A percentile compares a stretch with the other conserved stretches of the same genome.
These are phyloP conservation scores for Brenthis hecate DNA, from an alignment of 2,888 invertebrate genomes.

Conservation along the genomic window DNA sequence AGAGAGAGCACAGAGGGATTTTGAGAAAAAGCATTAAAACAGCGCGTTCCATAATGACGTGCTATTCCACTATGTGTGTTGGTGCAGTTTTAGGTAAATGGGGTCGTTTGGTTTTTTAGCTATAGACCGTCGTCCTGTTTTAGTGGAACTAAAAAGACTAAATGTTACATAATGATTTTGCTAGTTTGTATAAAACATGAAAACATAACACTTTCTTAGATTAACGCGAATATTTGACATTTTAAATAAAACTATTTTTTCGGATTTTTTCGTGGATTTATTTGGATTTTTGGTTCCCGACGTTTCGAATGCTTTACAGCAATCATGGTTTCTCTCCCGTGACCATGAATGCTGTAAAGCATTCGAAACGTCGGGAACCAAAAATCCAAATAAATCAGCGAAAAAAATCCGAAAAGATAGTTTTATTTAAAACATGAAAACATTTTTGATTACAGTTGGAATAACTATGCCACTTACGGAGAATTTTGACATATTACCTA, in stretches of 20 bases:
- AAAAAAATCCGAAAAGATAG: too few species aligned
- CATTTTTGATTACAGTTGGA: conserved; percentile 58
- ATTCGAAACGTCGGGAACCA: too few species aligned
- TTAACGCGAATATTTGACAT: too few species aligned
- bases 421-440: conserved; percentile 12
- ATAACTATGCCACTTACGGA: conserved; percentile 75
- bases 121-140: background rate
- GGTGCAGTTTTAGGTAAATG: conserved; percentile 71
- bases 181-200: conserved; percentile 12
- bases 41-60: conserved; percentile 71
- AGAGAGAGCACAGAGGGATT: conserved; percentile 65
- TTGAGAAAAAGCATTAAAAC: conserved; percentile 65
- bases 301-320: too few species aligned
- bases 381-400: too few species aligned
- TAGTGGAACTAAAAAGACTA: background rate
- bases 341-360: too few species aligned
- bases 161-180: background rate
- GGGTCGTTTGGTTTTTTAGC: background rate
- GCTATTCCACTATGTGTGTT: conserved; percentile 73
- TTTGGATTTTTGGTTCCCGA: too few species aligned
- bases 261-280: too few species aligned
- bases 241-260: too few species aligned
- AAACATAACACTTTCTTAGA: background rate
- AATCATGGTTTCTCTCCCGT: too few species aligned
- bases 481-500: conserved; percentile 71